Conservation (phyloP, 2,113 vertebrate species). For the Uropsilus gracilis region DNA sequence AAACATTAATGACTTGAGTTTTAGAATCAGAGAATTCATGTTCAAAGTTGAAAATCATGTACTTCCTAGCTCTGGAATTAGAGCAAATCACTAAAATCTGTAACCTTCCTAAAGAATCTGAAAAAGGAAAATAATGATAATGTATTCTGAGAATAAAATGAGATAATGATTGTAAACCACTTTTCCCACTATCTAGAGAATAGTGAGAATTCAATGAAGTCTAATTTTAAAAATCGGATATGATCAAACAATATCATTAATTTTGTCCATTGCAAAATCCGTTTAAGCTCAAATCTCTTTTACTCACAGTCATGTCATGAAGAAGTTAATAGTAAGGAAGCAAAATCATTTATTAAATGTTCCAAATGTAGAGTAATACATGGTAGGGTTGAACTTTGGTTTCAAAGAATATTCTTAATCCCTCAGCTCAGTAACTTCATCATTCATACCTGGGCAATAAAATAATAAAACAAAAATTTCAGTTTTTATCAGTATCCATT, state of each 20-base stretch:
- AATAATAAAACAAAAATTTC: background rate
- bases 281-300: background rate
- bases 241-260: background rate
- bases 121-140: background rate
- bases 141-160: background rate
- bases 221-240: background rate
- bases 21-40: background rate
- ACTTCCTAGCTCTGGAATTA: background rate
- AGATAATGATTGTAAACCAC: background rate
- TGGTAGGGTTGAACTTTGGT: background rate
- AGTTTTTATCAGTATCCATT: background rate
- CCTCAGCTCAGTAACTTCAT: background rate
- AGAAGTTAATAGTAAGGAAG: background rate
- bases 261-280: background rate
- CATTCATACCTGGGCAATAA: background rate
- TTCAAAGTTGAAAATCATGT: background rate
- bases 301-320: background rate
- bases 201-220: background rate
- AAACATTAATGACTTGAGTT: background rate
- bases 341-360: background rate
- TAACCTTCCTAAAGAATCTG: background rate
- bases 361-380: background rate
- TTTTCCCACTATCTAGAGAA: background rate
- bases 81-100: background rate
- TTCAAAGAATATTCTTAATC: background rate